Conservation (phyloP, 2,797 vertebrate genomes). For the Naso thynnoides region DNA sequence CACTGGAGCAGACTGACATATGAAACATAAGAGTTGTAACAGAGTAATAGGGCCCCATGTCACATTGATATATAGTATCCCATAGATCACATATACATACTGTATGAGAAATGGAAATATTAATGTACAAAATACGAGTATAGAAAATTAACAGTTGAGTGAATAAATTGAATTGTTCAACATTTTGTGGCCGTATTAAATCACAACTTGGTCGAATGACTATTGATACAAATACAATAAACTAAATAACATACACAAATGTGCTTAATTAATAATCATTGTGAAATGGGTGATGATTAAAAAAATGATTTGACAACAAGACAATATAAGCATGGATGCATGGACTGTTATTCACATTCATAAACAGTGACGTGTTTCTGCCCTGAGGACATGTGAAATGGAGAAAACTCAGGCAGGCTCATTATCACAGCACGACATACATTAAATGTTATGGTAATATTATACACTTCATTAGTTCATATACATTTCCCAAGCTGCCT, state of each 20-base stretch:
- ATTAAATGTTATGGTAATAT: slow-evolving; percentile 88
- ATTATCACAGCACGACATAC: slow-evolving; percentile 86
- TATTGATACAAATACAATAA: slow-evolving; percentile 21
- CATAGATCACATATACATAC: slow-evolving; percentile 43
- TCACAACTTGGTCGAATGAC: slow-evolving; percentile 22
- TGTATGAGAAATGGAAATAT: slow-evolving; percentile 34
- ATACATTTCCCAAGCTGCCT: slow-evolving; percentile 82
- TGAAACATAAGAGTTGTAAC: slow-evolving; percentile 6
- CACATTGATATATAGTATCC: slow-evolving; percentile 29
- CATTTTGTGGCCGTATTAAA: slow-evolving; percentile 22
- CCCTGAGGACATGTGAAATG: slow-evolving; percentile 83
- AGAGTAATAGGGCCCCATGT: slow-evolving; percentile 5
- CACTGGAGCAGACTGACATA: slow-evolving; percentile 12
- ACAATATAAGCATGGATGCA: slow-evolving; percentile 60
- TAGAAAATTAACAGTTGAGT: slow-evolving; percentile 25
- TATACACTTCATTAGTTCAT: slow-evolving; percentile 88
- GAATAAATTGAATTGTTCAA: slow-evolving; percentile 34
- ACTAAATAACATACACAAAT: slow-evolving; percentile 28
- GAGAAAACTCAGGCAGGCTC: slow-evolving; percentile 79
- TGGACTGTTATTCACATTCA: slow-evolving; percentile 74
- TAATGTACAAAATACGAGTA: slow-evolving; percentile 25
- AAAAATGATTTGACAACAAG: slow-evolving; percentile 64
- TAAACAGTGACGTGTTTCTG: slow-evolving; percentile 73
- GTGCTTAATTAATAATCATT: slow-evolving; percentile 52
- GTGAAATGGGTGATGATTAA: slow-evolving; percentile 55